Conservation (phyloP, 2,797 vertebrate genomes). For the Typhlichthys subterraneus region DNA sequence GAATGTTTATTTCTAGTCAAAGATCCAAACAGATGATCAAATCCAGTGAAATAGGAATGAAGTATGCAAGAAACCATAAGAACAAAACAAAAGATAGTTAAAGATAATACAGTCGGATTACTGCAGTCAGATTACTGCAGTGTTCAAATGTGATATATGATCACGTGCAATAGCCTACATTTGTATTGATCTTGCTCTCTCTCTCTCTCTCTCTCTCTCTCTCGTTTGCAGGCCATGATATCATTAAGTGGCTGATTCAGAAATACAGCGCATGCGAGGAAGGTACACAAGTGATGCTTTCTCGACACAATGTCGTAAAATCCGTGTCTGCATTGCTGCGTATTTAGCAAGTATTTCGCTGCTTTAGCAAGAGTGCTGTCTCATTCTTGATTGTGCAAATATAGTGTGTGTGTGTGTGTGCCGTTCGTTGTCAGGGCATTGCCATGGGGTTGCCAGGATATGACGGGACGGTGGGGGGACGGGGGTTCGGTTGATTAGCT, state of each 20-base stretch:
- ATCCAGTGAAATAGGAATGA: too few relatives aligned
- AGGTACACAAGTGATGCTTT: slow-evolving; percentile 75
- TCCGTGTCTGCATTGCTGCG: background rate
- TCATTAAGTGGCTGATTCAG: slow-evolving; percentile 87
- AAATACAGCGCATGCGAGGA: slow-evolving; percentile 85
- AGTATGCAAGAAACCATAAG: too few relatives aligned
- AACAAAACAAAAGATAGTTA: background rate
- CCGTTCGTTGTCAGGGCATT: slow-evolving; percentile 38
- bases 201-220: background rate
- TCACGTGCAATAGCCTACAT: background rate
- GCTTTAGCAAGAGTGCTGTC: slow-evolving; percentile 15
- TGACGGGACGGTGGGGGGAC: slow-evolving; percentile 12
- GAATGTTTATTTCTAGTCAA: background rate
- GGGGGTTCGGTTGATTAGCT: slow-evolving; percentile 49
- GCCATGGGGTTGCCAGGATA: slow-evolving; percentile 63
- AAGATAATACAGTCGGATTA: background rate
- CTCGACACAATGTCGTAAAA: background rate
- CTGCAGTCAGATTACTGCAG: too few relatives aligned
- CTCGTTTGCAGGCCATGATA: slow-evolving; percentile 78
- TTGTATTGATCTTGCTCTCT: background rate
- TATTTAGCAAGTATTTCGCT: slow-evolving; percentile 1
- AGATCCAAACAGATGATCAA: background rate
- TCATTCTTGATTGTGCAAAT: slow-evolving; percentile 12
- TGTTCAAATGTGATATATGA: background rate
- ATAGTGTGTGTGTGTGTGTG: background rate